Evolutionary conservation across 1,140 invertebrate genomes (phyloP), one percentile per base, ranked within the genome.

Genomic region (Drosophila arizonae): DNA sequence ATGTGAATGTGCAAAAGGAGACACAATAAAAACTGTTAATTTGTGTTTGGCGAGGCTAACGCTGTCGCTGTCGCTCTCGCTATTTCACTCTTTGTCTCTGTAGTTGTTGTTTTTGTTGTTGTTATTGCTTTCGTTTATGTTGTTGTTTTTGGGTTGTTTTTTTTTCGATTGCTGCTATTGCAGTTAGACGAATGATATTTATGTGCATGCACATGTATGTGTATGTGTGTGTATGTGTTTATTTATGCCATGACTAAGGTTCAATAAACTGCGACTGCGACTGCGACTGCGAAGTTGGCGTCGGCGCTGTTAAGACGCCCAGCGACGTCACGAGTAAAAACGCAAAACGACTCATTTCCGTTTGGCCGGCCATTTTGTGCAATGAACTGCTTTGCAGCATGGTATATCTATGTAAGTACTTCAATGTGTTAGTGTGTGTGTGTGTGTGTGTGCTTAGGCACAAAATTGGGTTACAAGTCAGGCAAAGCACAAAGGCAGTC

Each of bases 381-480:
- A 64, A 71, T 71, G 55, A 65, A 65, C 55, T 61, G 41, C 64
- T 64, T 63, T 13, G 28, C 58, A 52, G 51, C 51, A 62, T 28
- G 8, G 3, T 8, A 52, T 52, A 52, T 28, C 36, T 5, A 6
- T 26, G 6, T n/a, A 28, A 51, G 10, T 51, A 48, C 10, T 33
- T 9, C 33, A 8, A 8, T 61, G 30, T 65, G 10, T 36, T n/a
- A 63, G 21, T 61, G 30, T 65, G 10, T 43, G 21, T 72, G 21
- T 46, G 56, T 50, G 28, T 58, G 21, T 63, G 41, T 21, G 26
- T 52, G 4, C 69, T 46, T 46, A 75, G 70, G 50, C 64, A 57
- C 50, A 24, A 81, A 87, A 79, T 86, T 82, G 84, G 82, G 82
- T 86, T 87, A 86, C 82, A 87, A 76, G 71, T 64, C 82, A 81